Evolutionary conservation across 30 jellyfish, hydroid and myxozoan species (phyloP).

Genomic region (Sanderia malayensis): DNA sequence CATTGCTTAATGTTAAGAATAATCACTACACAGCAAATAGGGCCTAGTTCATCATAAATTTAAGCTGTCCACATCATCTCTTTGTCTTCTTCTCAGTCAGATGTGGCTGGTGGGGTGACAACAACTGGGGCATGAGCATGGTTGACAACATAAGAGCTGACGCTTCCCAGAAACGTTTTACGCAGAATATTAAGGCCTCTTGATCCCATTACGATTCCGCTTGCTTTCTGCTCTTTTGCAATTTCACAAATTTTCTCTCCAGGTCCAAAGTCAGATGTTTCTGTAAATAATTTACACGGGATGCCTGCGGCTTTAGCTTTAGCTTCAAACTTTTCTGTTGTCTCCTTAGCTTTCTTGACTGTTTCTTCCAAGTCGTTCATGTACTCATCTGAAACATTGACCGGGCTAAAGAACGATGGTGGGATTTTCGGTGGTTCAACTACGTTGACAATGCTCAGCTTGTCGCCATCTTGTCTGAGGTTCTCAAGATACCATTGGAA

Average conservation of each 20-base stretch:
- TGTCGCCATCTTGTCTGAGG: slow-evolving; percentile 56
- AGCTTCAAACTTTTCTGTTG: slow-evolving; percentile 46
- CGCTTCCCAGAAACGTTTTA: slow-evolving; percentile 82
- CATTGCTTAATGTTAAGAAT: too few relatives aligned
- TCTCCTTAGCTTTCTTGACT: slow-evolving; percentile 45
- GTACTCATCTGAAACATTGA: slow-evolving; percentile 51
- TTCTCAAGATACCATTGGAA: slow-evolving; percentile 66
- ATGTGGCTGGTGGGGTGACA: too few relatives aligned
- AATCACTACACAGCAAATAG: too few relatives aligned
- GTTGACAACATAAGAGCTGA: slow-evolving; percentile 64
- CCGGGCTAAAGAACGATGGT: slow-evolving; percentile 49
- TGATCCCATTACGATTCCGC: slow-evolving; percentile 72
- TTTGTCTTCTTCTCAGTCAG: too few relatives aligned
- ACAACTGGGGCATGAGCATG: slow-evolving; percentile 71
- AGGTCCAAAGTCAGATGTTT: slow-evolving; percentile 64
- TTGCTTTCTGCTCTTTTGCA: slow-evolving; percentile 64
- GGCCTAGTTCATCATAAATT: too few relatives aligned
- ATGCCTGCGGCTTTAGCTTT: slow-evolving; percentile 34
- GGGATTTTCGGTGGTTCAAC: slow-evolving; percentile 70
- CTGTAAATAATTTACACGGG: slow-evolving; percentile 39
- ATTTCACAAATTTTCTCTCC: slow-evolving; percentile 69
- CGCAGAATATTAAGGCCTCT: slow-evolving; percentile 75
- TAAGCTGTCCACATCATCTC: too few relatives aligned
- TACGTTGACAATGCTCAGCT: slow-evolving; percentile 61
- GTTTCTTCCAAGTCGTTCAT: slow-evolving; percentile 41